Percentiles rank a stretch among this genome's conserved stretches.
These are phyloP conservation scores for Seriola quinqueradiata DNA, from an alignment of 2,113 vertebrate species.

Conservation along the genomic window DNA sequence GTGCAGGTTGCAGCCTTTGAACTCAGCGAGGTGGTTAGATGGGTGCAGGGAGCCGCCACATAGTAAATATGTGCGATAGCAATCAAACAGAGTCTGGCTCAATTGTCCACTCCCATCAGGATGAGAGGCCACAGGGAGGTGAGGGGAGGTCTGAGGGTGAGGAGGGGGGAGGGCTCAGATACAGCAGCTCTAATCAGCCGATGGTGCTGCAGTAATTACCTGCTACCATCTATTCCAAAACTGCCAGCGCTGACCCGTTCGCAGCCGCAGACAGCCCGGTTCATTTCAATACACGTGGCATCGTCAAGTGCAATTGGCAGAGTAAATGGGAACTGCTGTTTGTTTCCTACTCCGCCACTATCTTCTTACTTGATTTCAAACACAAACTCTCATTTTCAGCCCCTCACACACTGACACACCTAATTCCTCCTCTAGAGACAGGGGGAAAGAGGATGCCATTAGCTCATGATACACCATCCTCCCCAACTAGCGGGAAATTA, in stretches of 20 bases:
- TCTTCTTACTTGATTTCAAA: constrained; percentile 60
- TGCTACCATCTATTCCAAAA: constrained; percentile 74
- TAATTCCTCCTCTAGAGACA: constrained; percentile 70
- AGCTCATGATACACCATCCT: constrained; percentile 83
- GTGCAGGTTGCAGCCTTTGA: constrained; percentile 18
- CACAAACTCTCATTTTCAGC: constrained; percentile 30
- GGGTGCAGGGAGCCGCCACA: constrained; percentile 44
- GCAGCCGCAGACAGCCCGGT: constrained; percentile 77
- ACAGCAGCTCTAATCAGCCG: constrained; percentile 75
- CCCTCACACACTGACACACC: constrained; percentile 35
- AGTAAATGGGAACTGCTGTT: constrained; percentile 77
- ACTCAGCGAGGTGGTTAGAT: constrained; percentile 21
- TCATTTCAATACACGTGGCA: constrained; percentile 85
- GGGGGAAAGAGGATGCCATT: constrained; percentile 70
- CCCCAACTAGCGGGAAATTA: constrained; percentile 79
- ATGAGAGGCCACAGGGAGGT: constrained; percentile 63
- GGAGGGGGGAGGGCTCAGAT: constrained; percentile 53
- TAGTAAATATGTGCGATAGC: constrained; percentile 74
- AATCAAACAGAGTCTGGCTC: constrained; percentile 71
- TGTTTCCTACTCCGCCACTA: constrained; percentile 77
- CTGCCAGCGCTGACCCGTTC: constrained; percentile 32
- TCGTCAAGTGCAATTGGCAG: constrained; percentile 85
- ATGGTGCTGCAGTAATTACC: constrained; percentile 59
- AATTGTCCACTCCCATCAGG: constrained; percentile 69
- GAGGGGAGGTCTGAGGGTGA: constrained; percentile 16